Conservation (phyloP, 53 echinoderm and acorn worm genomes). For the Echinarachnius parma region DNA sequence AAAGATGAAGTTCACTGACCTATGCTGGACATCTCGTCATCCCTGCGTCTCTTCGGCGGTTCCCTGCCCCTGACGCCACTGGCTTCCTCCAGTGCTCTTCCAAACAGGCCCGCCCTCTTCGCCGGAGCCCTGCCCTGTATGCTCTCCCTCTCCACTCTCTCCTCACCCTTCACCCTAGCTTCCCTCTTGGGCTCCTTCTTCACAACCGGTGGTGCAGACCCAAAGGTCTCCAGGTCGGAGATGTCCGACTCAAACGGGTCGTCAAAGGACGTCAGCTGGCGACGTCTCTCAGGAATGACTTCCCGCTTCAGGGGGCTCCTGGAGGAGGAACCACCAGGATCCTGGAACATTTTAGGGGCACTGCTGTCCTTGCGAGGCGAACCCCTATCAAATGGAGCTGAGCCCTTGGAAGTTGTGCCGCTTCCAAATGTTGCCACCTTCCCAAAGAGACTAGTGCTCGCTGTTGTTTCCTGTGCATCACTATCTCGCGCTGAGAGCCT, state of each 20-base stretch:
- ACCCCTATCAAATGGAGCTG: too few species aligned
- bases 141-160: slow-evolving; percentile 16
- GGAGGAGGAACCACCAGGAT: background rate
- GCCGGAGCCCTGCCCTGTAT: slow-evolving; percentile 44
- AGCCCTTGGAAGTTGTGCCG: too few species aligned
- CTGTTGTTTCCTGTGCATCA: background rate
- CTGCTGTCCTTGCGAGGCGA: background rate
- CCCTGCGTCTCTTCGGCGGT: slow-evolving; percentile 29
- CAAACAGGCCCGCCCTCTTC: slow-evolving; percentile 67
- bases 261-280: slow-evolving; percentile 43
- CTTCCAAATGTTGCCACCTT: too few species aligned
- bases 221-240: slow-evolving; percentile 86
- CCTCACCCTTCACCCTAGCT: too few species aligned
- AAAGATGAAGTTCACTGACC: too few species aligned
- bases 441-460: slow-evolving; percentile 9
- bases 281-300: slow-evolving; percentile 48
- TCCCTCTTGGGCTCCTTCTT: too few species aligned
- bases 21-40: slow-evolving; percentile 2
- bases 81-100: slow-evolving; percentile 64
- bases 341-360: background rate
- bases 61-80: slow-evolving; percentile 4
- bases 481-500: too few species aligned
- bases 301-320: slow-evolving; percentile 44
- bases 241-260: slow-evolving; percentile 62
- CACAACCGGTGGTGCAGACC: slow-evolving; percentile 14